A percentile compares a stretch with the other conserved stretches of the same genome.
Conservation (phyloP, 1,140 invertebrate genomes). For the Drosophila guanche region DNA sequence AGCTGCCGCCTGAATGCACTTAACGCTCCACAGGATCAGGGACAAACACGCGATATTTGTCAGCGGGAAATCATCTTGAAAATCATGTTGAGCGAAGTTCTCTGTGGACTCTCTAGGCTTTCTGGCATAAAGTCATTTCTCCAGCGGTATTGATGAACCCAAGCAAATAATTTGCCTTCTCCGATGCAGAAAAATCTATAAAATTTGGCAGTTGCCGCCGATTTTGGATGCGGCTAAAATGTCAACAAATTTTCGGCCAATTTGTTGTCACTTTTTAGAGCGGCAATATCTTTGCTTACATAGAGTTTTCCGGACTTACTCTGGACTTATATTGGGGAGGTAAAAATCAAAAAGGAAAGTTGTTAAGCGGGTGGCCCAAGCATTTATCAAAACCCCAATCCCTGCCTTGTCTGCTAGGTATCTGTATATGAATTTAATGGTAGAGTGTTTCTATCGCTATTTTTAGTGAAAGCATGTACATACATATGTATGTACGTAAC, state of each 20-base stretch:
- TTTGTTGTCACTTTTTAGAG: constrained; percentile 60
- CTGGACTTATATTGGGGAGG: constrained; percentile 3
- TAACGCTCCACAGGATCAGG: constrained; percentile 74
- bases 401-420: too few relatives aligned
- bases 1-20: constrained; percentile 60
- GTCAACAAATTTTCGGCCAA: constrained; percentile 72
- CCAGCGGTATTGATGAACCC: constrained; percentile 35
- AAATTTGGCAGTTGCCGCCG: constrained; percentile 14
- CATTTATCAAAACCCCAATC: background rate
- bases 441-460: background rate
- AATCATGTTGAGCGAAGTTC: constrained; percentile 43
- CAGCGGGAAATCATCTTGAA: constrained; percentile 76
- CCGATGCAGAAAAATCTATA: constrained; percentile 65
- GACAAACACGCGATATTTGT: constrained; percentile 81
- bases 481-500: background rate
- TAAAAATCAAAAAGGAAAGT: background rate
- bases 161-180: constrained; percentile 70
- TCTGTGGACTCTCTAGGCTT: constrained; percentile 10
- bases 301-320: background rate
- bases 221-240: constrained; percentile 22
- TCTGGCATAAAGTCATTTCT: constrained; percentile 59
- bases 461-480: background rate
- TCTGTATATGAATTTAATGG: too few relatives aligned
- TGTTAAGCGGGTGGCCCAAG: constrained; percentile 2
- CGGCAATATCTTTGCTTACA: background rate